These are phyloP conservation scores for Ecliptopera silaceata DNA, from an alignment of 2,888 invertebrate species.

Conservation along the genomic window DNA sequence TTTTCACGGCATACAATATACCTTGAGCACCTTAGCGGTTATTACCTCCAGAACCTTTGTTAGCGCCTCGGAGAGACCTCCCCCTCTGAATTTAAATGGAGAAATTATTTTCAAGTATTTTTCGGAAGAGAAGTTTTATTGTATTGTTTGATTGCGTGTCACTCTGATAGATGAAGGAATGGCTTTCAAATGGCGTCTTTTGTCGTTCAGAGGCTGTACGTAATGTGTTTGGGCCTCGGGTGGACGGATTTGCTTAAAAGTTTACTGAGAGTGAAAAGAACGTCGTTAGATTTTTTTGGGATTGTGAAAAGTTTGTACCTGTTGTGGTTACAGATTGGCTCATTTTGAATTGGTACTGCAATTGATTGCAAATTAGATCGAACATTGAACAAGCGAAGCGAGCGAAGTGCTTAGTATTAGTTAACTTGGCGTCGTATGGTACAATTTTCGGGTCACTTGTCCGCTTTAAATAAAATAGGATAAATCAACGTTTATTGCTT, in stretches of 20 bases:
- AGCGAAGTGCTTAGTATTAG: too few species aligned
- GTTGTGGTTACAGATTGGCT: neutral
- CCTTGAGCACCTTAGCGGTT: conserved; percentile 64
- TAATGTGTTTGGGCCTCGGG: conserved; percentile 64
- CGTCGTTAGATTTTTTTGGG: conserved; percentile 14
- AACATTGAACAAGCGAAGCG: too few species aligned
- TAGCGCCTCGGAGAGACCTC: conserved; percentile 58
- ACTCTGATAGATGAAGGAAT: conserved; percentile 79
- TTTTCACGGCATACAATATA: conserved; percentile 63
- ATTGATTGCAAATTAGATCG: neutral
- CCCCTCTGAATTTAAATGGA: conserved; percentile 81
- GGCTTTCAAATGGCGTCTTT: conserved; percentile 70
- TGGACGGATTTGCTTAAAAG: conserved; percentile 78
- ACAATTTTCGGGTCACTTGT: neutral
- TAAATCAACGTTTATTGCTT: too few species aligned
- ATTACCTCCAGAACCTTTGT: conserved; percentile 74
- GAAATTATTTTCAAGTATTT: conserved; percentile 82
- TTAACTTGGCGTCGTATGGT: too few species aligned
- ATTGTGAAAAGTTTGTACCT: conserved; percentile 15
- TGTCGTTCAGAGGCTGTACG: conserved; percentile 62
- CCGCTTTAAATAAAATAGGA: too few species aligned
- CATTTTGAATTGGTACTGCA: neutral
- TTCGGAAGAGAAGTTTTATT: conserved; percentile 80
- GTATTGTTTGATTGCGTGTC: conserved; percentile 83
- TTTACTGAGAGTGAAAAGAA: conserved; percentile 51